phyloP scores from a whole-genome alignment of 2,113 vertebrate species.

The Cololabis saira region DNA sequence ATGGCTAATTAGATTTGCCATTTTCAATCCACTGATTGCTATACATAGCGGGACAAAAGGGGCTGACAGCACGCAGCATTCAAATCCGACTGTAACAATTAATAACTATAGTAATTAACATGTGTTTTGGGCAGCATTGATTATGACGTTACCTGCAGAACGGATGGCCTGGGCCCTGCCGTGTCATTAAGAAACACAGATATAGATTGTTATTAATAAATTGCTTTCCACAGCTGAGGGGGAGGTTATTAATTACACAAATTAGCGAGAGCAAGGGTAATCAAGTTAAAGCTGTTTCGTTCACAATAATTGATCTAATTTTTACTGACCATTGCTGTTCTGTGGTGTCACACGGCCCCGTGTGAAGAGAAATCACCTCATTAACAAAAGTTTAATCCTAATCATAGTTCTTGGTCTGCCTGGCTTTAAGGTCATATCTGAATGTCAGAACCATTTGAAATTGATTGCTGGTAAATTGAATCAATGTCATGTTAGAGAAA shows the following conservation, averaged over 20 bases:
- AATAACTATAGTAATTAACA: conserved; percentile 97
- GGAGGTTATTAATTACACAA: conserved; percentile 96
- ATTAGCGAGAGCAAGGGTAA: conserved; percentile 92
- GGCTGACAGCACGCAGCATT: conserved; percentile 90
- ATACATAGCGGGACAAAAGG: conserved; percentile 90
- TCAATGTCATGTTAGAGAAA: conserved; percentile 99
- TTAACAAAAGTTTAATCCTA: conserved; percentile 99
- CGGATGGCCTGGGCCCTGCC: conserved; percentile 86
- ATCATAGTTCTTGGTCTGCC: conserved; percentile 97
- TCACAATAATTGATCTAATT: conserved; percentile 98
- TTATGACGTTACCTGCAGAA: conserved; percentile 92
- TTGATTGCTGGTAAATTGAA: conserved; percentile 99
- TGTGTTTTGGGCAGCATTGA: conserved; percentile 87
- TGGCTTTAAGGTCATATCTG: conserved; percentile 99
- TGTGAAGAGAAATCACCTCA: conserved; percentile 98
- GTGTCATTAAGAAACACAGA: conserved; percentile 83
- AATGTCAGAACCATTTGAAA: conserved; percentile 99
- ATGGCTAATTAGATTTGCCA: conserved; percentile 95
- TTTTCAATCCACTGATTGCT: conserved; percentile 93
- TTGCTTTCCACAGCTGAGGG: conserved; percentile 84
- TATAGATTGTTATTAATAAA: conserved; percentile 99
- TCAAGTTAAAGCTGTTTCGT: conserved; percentile 95
- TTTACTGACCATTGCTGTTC: conserved; percentile 91
- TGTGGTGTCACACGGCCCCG: conserved; percentile 83
- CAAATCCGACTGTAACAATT: conserved; percentile 96